Conservation (phyloP, 2,888 invertebrate species). For the Clistopyga incitator region DNA sequence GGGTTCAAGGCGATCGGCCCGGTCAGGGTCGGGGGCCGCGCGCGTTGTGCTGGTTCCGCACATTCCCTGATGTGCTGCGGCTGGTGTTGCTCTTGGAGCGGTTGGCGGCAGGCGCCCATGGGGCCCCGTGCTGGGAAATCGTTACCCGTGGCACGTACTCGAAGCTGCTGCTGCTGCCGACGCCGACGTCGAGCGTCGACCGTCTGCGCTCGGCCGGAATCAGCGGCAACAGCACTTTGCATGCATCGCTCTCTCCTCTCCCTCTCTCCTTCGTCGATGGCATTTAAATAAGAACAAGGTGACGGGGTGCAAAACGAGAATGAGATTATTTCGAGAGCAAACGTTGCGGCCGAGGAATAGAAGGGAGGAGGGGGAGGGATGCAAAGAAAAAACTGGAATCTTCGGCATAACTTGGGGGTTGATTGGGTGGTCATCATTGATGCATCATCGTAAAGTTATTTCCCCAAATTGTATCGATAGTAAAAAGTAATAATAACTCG, state of each 20-base stretch:
- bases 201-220: constrained; percentile 45
- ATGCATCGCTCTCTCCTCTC: constrained; percentile 65
- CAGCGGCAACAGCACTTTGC: constrained; percentile 71
- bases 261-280: constrained; percentile 56
- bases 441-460: neutral
- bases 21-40: constrained; percentile 61
- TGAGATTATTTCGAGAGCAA: constrained; percentile 71
- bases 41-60: constrained; percentile 36
- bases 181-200: constrained; percentile 47
- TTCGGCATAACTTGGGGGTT: constrained; percentile 23
- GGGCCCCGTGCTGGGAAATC: constrained; percentile 56
- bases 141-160: constrained; percentile 65
- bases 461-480: neutral
- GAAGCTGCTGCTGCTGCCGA: constrained; percentile 46
- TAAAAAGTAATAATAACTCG: too few relatives aligned
- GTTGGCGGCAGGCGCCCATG: constrained; percentile 52
- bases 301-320: constrained; percentile 69
- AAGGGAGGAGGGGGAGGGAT: constrained; percentile 39
- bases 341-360: constrained; percentile 32
- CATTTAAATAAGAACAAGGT: constrained; percentile 73
- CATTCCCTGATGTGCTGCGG: constrained; percentile 56
- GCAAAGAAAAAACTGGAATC: constrained; percentile 7
- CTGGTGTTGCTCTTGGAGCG: constrained; percentile 47
- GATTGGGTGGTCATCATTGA: neutral
- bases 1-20: constrained; percentile 64